Evolutionary conservation across 2,888 invertebrate genomes (phyloP), one percentile per base, ranked within the genome.

Genomic region (Tromatobia lineatoria): DNA sequence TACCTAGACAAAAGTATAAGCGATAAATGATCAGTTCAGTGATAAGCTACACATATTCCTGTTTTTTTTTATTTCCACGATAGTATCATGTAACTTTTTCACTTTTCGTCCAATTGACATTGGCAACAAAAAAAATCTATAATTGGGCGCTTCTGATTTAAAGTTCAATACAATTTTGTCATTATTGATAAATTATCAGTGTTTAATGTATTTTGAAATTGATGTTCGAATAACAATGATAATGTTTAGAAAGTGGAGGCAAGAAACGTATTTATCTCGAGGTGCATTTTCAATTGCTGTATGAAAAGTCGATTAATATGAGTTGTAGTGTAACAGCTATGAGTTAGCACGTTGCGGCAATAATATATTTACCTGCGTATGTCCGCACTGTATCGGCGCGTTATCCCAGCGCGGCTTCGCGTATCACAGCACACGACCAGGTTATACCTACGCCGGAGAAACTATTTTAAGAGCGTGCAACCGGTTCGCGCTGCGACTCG

Each of bases 401-500:
- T 77, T 85, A 82, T 76, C 80, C 52, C 74, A 61, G 73, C 74
- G 75, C 70, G 70, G 81, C 45, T 61, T 61, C 69, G 54, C 71
- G 61, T 77, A 77, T 71, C 69, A 66, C 78, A 70, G 69, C 70
- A 70, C 77, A 54, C 76, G 66, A 64, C 77, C 79, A 84, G 84
- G 81, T 82, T 83, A 85, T 83, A 86, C 83, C 83, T 89, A 89
- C 88, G 87, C 89, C 73, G 87, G 86, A 88, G 89, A 89, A 90
- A 90, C 90, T 90, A 90, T 90, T 90, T 90, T 90, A 89, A 90
- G 89, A 89, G 88, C 83, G 82, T 88, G 89, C 89, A 90, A 90
- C 90, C 90, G 90, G 90, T 90, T 90, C 88, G 88, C 86, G 86
- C 83, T 85, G 80, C 82, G 82, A 85, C 85, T 85, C 74, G 66